Conservation (phyloP, 2,888 invertebrate species). For the Pediacus dermestoides region DNA sequence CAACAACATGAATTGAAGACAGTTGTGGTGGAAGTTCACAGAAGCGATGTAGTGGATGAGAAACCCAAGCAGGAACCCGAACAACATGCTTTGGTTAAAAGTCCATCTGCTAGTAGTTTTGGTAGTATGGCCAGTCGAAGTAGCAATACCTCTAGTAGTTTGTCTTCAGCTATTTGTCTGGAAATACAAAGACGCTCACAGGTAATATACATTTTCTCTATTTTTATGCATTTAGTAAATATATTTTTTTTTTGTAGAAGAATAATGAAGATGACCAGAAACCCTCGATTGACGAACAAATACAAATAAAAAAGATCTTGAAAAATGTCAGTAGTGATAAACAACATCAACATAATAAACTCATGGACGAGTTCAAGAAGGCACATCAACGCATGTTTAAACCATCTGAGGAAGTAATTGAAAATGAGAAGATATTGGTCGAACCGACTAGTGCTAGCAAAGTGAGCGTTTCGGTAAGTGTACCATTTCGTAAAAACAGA, state of each 20-base stretch:
- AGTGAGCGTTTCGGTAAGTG: too few relatives aligned
- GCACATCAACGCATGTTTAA: conserved; percentile 86
- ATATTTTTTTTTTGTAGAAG: conserved; percentile 33
- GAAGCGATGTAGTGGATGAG: conserved; percentile 48
- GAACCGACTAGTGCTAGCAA: too few relatives aligned
- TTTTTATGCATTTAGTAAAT: conserved; percentile 3
- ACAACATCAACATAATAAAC: conserved; percentile 66
- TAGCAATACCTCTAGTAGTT: conserved; percentile 50
- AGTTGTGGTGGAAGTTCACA: conserved; percentile 74
- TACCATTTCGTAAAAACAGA: too few relatives aligned
- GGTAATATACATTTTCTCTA: conserved; percentile 46
- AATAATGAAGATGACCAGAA: conserved; percentile 33
- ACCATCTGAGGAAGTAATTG: conserved; percentile 29
- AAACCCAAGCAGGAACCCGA: conserved; percentile 23
- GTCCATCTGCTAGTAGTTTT: conserved; percentile 45
- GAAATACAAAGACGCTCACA: conserved; percentile 67
- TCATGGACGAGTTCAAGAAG: conserved; percentile 88
- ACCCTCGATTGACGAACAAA: conserved; percentile 46
- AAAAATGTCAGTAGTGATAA: conserved; percentile 59
- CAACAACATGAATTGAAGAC: conserved; percentile 59
- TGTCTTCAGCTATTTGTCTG: conserved; percentile 67
- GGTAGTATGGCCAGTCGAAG: conserved; percentile 43
- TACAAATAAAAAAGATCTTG: conserved; percentile 47
- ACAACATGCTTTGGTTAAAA: conserved; percentile 40
- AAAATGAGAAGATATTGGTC: too few relatives aligned